Evolutionary conservation across 2,797 vertebrate genomes (phyloP).

Genomic region (Lutjanus campechanus): DNA sequence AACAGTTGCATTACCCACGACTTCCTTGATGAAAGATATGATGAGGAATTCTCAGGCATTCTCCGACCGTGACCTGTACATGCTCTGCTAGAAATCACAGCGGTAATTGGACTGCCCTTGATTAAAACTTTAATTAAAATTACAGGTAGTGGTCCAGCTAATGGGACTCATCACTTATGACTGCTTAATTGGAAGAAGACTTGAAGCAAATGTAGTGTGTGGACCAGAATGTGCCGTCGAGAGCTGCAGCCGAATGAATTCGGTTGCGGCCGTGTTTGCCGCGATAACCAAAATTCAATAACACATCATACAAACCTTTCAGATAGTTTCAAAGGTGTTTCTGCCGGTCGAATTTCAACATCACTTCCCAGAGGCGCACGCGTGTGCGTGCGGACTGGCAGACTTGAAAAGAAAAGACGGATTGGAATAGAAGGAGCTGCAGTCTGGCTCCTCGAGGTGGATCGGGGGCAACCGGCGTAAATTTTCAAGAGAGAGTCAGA

Average conservation of each 20-base stretch:
- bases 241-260: neutral
- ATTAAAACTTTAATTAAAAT: constrained; percentile 41
- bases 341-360: constrained; percentile 36
- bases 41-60: neutral
- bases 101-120: constrained; percentile 12
- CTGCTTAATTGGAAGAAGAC: constrained; percentile 12
- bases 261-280: constrained; percentile 8
- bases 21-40: constrained; percentile 26
- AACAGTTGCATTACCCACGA: constrained; percentile 35
- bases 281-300: constrained; percentile 42
- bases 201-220: neutral
- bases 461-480: constrained; percentile 28
- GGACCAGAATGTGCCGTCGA: neutral
- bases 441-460: constrained; percentile 51
- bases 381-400: neutral
- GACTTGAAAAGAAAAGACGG: constrained; percentile 50
- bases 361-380: constrained; percentile 40
- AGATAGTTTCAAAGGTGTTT: constrained; percentile 50
- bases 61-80: constrained; percentile 23
- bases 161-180: constrained; percentile 18
- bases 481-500: constrained; percentile 28
- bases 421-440: constrained; percentile 44
- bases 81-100: constrained; percentile 4
- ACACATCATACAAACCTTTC: constrained; percentile 48
- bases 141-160: constrained; percentile 29